These are phyloP conservation scores for Agrotis ipsilon DNA, from an alignment of 2,888 invertebrate genomes.

Conservation along the genomic window DNA sequence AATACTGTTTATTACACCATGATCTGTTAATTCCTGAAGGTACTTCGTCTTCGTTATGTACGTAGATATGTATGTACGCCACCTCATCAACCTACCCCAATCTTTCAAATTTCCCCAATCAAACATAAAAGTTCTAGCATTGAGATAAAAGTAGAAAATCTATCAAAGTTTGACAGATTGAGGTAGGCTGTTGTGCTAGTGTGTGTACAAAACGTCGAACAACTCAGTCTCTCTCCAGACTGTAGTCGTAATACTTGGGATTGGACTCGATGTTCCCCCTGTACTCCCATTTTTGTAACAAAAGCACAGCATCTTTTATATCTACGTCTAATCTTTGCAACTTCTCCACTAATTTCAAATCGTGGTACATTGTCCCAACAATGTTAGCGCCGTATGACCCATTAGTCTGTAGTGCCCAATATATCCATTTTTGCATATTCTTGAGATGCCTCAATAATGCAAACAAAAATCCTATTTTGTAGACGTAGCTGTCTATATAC, in stretches of 20 bases:
- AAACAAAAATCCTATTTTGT: constrained; percentile 71
- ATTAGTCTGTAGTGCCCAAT: accelerated
- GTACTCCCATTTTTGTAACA: constrained; percentile 31
- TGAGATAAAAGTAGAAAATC: too few species aligned
- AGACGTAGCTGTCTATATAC: constrained; percentile 60
- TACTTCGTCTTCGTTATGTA: too few species aligned
- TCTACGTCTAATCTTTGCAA: constrained; percentile 65
- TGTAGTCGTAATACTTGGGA: constrained; percentile 38
- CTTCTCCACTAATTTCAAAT: constrained; percentile 71
- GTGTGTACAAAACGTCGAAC: too few species aligned
- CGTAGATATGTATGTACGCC: too few species aligned
- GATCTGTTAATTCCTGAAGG: too few species aligned
- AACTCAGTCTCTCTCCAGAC: neutral
- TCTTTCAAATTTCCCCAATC: too few species aligned
- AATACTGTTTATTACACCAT: too few species aligned
- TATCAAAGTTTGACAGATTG: too few species aligned
- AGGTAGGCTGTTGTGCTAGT: too few species aligned
- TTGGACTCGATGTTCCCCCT: constrained; percentile 1
- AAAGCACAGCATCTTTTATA: constrained; percentile 12
- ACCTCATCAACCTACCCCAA: too few species aligned
- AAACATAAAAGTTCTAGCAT: too few species aligned
- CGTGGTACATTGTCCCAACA: constrained; percentile 20
- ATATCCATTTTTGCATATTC: constrained; percentile 38
- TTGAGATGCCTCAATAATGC: constrained; percentile 59
- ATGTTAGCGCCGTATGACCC: accelerated